Evolutionary conservation across 1,140 invertebrate genomes (phyloP).

Genomic region (Drosophila mayri): DNA sequence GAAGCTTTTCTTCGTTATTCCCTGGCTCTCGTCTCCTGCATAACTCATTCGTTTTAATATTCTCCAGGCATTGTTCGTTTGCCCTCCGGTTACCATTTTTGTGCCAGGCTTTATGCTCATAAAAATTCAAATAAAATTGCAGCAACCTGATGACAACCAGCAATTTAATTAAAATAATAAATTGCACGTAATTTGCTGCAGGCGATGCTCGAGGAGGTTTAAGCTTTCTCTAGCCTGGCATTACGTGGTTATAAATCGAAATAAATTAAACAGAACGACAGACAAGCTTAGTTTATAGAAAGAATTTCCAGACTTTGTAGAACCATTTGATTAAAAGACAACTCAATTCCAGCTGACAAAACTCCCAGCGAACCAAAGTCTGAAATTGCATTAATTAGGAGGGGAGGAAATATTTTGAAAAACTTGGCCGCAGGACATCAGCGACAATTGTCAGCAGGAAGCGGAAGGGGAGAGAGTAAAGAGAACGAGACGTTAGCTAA

Average conservation of each 20-base stretch:
- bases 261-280: conserved; percentile 9
- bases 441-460: conserved; percentile 30
- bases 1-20: not conserved
- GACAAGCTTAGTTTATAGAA: not conserved
- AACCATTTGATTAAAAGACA: conserved; percentile 5
- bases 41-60: conserved; percentile 78
- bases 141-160: conserved; percentile 37
- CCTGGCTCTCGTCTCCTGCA: conserved; percentile 33
- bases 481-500: conserved; percentile 34
- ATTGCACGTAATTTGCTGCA: conserved; percentile 64
- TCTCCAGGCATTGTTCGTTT: conserved; percentile 53
- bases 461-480: not conserved
- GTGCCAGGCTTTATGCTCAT: conserved; percentile 17
- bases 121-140: conserved; percentile 66
- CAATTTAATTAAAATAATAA: conserved; percentile 81
- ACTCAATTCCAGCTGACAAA: conserved; percentile 15
- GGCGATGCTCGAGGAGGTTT: conserved; percentile 2
- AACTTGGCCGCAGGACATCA: conserved; percentile 4
- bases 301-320: not conserved
- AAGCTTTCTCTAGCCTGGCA: not conserved
- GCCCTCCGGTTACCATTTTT: conserved; percentile 27
- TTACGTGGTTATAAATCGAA: not conserved
- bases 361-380: not conserved
- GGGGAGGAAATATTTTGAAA: conserved; percentile 14
- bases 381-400: conserved; percentile 33